phyloP scores from a whole-genome alignment of 2,797 vertebrate species.

The Siniperca undulata region DNA sequence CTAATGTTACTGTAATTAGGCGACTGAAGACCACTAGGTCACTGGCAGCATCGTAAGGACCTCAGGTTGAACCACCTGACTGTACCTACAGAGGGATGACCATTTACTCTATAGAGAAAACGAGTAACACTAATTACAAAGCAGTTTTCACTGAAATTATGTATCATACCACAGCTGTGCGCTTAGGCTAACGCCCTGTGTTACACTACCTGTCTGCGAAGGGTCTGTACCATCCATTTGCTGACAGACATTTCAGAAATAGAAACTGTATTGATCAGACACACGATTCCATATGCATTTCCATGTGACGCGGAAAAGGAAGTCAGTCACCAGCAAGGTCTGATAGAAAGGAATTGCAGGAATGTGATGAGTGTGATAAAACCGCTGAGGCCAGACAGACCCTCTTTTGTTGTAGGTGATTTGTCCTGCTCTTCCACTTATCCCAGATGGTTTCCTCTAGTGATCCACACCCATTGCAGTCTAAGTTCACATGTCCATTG shows the following conservation, averaged over 20 bases:
- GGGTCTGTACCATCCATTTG: slow-evolving; percentile 21
- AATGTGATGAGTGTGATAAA: slow-evolving; percentile 80
- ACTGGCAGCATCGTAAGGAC: neutral
- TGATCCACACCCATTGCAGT: slow-evolving; percentile 42
- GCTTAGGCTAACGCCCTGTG: slow-evolving; percentile 30
- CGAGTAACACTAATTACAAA: neutral
- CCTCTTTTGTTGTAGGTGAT: slow-evolving; percentile 60
- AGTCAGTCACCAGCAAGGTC: slow-evolving; percentile 44
- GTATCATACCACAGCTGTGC: neutral
- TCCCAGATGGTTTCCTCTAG: slow-evolving; percentile 17
- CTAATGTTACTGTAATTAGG: neutral
- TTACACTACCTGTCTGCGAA: slow-evolving; percentile 18
- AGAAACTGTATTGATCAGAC: slow-evolving; percentile 61
- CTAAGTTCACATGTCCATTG: slow-evolving; percentile 3
- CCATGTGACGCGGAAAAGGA: slow-evolving; percentile 40
- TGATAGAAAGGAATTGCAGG: slow-evolving; percentile 70
- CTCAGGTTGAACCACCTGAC: neutral
- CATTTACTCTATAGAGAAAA: neutral
- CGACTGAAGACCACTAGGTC: slow-evolving; percentile 22
- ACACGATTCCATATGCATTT: slow-evolving; percentile 22
- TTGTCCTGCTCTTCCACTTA: slow-evolving; percentile 52
- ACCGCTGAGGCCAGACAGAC: slow-evolving; percentile 55
- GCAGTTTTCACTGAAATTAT: neutral
- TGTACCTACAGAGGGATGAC: neutral
- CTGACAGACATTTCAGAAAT: slow-evolving; percentile 57